phyloP scores from a whole-genome alignment of 2,797 vertebrate genomes.

The Cheirogaleus major region DNA sequence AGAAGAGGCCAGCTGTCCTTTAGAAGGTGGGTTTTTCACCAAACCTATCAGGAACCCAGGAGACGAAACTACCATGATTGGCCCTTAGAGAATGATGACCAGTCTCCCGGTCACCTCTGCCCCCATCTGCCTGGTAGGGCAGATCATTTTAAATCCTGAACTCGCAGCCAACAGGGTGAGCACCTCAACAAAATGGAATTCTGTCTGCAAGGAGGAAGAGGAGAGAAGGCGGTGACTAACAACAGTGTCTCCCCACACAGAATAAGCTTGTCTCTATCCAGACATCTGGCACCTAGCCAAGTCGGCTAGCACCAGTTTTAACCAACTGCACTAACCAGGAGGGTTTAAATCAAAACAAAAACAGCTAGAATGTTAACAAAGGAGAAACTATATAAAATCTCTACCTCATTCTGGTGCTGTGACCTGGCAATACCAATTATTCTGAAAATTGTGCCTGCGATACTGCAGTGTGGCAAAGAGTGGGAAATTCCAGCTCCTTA shows the following conservation, averaged over 20 bases:
- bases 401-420: background rate
- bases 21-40: background rate
- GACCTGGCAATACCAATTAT: background rate
- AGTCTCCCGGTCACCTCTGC: background rate
- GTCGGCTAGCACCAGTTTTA: background rate
- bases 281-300: background rate
- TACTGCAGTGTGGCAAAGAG: background rate
- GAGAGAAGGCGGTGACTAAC: background rate
- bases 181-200: background rate
- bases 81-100: background rate
- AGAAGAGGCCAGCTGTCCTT: background rate
- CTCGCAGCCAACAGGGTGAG: background rate
- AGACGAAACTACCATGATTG: background rate
- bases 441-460: background rate
- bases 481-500: conserved; percentile 9
- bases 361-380: background rate
- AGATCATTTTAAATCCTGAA: background rate
- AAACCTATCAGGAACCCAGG: background rate
- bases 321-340: background rate
- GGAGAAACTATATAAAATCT: conserved; percentile 20
- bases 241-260: background rate
- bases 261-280: background rate
- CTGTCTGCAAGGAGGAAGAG: background rate
- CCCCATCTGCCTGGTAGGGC: background rate
- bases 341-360: conserved; percentile 31